Evolutionary conservation across 2,113 vertebrate species (phyloP).

Genomic region (Podarcis cretensis): DNA sequence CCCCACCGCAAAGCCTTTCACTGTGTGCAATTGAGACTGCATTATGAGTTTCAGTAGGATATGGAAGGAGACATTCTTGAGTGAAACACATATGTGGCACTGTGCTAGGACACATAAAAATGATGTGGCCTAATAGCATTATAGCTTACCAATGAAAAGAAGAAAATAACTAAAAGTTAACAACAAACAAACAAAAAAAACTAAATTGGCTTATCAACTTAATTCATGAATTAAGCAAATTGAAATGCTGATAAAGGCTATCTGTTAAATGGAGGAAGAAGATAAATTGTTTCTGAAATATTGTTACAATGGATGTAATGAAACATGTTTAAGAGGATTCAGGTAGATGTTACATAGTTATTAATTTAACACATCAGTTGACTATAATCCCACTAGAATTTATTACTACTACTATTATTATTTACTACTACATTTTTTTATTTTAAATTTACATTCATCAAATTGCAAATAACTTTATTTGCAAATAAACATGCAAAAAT

Average conservation of each 20-base stretch:
- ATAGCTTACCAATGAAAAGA: not conserved
- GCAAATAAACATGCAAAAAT: no score
- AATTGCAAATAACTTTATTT: no score
- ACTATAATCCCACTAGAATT: no score
- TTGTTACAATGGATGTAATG: conserved; percentile 22
- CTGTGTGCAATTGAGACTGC: not conserved
- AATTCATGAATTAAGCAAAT: not conserved
- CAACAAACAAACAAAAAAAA: not conserved
- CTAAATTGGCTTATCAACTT: not conserved
- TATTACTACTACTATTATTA: no score
- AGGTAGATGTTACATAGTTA: not conserved
- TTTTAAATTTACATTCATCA: no score
- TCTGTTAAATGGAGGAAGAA: fast-evolving
- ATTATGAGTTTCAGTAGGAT: not conserved
- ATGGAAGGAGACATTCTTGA: not conserved
- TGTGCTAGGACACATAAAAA: not conserved
- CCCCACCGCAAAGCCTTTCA: not conserved
- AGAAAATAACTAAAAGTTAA: not conserved
- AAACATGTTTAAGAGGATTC: no score
- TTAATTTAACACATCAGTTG: not conserved
- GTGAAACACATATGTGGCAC: not conserved
- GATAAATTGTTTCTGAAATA: conserved; percentile 43
- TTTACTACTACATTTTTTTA: no score
- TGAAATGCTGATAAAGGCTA: not conserved
- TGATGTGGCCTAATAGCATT: not conserved